Base-by-base conservation (phyloP, 2,797 vertebrate genomes). In the Balearica regulorum region DNA sequence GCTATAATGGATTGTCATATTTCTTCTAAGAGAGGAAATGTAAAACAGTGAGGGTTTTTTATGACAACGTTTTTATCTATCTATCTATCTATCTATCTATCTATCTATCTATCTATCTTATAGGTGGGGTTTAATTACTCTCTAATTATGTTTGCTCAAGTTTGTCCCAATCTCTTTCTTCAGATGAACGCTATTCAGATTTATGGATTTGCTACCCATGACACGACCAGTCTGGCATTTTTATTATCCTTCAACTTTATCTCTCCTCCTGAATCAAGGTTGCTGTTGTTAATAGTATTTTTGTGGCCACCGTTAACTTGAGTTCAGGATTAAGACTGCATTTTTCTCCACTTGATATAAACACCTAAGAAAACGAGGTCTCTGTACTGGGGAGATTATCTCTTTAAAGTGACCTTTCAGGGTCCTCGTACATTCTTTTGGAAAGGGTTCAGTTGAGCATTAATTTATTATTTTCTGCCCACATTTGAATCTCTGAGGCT, bases 231-330 rank as follows among this genome's bases (percentile, higher is more conserved):
- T 71, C 73, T 94, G 90, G 75, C 43, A 88, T 89, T 93, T 91
- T 89, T 87, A 62, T 90, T 95, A 93, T 62, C n/a, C n/a, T 95
- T 83, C 68, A 77, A 5, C 25, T 58, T 94, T 64, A 90, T 96
- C 62, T 87, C 39, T 89, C 39, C 55, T 79, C 25, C 66, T 73
- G 62, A 78, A 82, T 84, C 33, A 79, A 61, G 22, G 13, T 46
- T 95, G 37, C 54, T 82, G 54, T 73, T 5, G 2, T 77, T 91
- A 93, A 61, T 43, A 95, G 61, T 37, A 72, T 22, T 94, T 92
- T 91, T 91, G 43, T 49, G 72, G n/a, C 41, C 65, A 75, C 18
- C 37, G 60, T 77, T 91, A 86, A 77, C 46, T 91, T 91, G 65
- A 65, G 16, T 54, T 87, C 55, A 71, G 79, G 29, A 83, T 80